A percentile compares a stretch with the other conserved stretches of the same genome.
phyloP scores from a whole-genome alignment of 1,140 invertebrate genomes.

The Platorchestia sp. region DNA sequence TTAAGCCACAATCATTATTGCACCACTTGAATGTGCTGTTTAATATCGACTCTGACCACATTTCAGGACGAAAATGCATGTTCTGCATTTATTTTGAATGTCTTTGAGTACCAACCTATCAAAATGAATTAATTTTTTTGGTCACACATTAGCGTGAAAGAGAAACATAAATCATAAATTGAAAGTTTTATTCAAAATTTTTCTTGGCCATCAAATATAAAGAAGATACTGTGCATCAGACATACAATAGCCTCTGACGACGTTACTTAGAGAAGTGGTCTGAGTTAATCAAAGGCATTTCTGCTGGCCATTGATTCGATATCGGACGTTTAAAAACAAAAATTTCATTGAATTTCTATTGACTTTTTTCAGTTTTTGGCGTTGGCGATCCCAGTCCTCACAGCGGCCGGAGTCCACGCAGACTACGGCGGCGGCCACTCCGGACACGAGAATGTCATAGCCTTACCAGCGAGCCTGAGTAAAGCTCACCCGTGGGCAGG shows the following conservation, averaged over 20 bases:
- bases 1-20: background rate
- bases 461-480: constrained; percentile 2
- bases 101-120: no score
- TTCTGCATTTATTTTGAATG: background rate
- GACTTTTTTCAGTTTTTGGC: constrained; percentile 25
- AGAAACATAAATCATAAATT: background rate
- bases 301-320: background rate
- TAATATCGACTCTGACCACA: background rate
- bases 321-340: background rate
- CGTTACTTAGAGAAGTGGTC: background rate
- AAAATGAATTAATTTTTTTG: background rate
- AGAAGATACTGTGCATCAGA: no score
- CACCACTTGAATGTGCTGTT: background rate
- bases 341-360: background rate
- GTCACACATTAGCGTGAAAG: background rate
- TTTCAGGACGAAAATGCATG: background rate
- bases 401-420: background rate
- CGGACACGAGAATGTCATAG: constrained; percentile 1
- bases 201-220: background rate
- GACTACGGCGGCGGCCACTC: background rate
- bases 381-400: background rate
- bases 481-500: constrained; percentile 23
- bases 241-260: background rate
- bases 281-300: background rate
- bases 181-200: background rate